Base-by-base conservation (phyloP, 2,113 vertebrate species). In the Halichoerus grypus region DNA sequence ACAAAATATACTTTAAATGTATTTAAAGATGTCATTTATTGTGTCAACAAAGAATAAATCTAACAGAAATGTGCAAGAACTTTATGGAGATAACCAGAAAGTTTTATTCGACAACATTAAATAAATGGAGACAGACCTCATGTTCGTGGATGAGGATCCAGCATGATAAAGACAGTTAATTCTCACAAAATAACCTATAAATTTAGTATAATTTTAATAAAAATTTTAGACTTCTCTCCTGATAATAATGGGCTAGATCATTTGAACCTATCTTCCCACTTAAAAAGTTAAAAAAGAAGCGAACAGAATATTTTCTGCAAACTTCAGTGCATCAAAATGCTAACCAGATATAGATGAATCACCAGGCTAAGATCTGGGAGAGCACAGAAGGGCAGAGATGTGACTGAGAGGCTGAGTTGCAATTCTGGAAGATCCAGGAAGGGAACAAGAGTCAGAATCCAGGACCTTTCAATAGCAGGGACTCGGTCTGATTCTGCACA, bases 51-150 rank as follows among this genome's bases (percentile, higher is more conserved):
- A 79, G 80, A 88, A 49, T 83, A 65, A 80, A 79, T 69, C 31
- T 71, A 53, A 61, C 22, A 53, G 74, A 71, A 83, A 84, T 72
- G 55, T 91, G 12, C 22, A 87, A 63, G 49, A 91, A 57, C 10
- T 36, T 84, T 79, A 53, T 88, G 21, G 79, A 28, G 24, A 49
- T 81, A 87, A 71, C 49, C 49, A 89, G 83, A 81, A 94, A 36
- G 71, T 86, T 77, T 96, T 89, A 86, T 67, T 91, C 42, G 39
- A 95, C 74, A 39, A 33, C 5, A 14, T 80, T 93, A 90, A 81
- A 74, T 88, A 74, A 84, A 49, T 90, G n/a, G 82, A 91, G 51
- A 88, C 15, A 77, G 55, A 69, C 39, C 77, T 83, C 8, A 18
- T 84, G 57, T 91, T 94, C 31, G 14, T 92, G 57, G 46, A 42